Evolutionary conservation across 2,888 invertebrate genomes (phyloP), one percentile per base, ranked within the genome.

Genomic region (Drosophila niveifrons): DNA sequence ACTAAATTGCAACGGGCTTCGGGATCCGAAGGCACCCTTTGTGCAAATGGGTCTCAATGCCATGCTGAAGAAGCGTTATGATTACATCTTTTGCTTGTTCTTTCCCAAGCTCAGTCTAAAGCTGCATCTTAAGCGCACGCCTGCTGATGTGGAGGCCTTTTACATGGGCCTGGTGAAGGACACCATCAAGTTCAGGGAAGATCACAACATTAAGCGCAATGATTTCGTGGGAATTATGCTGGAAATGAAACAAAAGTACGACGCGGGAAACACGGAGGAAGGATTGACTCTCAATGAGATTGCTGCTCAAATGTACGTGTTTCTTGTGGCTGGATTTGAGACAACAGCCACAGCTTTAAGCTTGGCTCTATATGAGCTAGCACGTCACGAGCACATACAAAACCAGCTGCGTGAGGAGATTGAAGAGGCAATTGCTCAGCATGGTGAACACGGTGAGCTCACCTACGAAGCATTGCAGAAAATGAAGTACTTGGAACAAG

Each of bases 301-400:
- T 2, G 82, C 90, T 0, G 91, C 92, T 0, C 91, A 92, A 41
- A 82, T 88, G 6, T 91, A 89, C 61, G 75, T 91, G 0, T 92
- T 92, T 47, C 89, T 91, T 15, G 66, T 78, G 7, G 91, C 95
- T 7, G 95, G 95, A 0, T 95, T 94, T 78, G 95, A 95, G 87
- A 95, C 95, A 0, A 94, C 95, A 0, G 94, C 95, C 0, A 94
- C 94, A 0, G 93, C 94, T 0, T 93, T 95, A 11, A 93, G 94
- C 71, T 94, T 94, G 66, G 79, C 87, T 0, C 43, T 92, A 0
- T 91, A 90, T 11, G 91, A 92, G 62, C 59, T 92, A 59, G 90
- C 91, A 0, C 48, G 66, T 2, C 69, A 91, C 62, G 68, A 58
- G 8, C 57, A 88, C 0, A 72, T 89, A 63, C 88, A 59, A 77